A percentile compares a stretch with the other conserved stretches of the same genome.
These are phyloP conservation scores for Scrobipalpa atriplicella DNA, from an alignment of 2,888 invertebrate species.

Conservation along the genomic window DNA sequence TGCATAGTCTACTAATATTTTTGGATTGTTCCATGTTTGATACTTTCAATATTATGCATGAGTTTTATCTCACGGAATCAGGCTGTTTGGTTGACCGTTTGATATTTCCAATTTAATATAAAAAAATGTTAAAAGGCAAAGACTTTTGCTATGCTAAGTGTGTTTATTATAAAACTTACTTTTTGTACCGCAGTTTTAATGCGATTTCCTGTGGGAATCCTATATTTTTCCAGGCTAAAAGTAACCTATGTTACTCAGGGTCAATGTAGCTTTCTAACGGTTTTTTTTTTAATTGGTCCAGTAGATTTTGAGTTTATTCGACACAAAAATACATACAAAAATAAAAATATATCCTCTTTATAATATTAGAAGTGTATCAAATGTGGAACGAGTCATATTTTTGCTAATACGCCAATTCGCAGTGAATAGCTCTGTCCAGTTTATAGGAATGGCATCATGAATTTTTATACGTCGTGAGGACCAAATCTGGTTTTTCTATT, in stretches of 20 bases:
- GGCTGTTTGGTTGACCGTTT: not conserved
- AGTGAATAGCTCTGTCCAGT: slow-evolving; percentile 71
- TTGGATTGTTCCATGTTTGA: slow-evolving; percentile 49
- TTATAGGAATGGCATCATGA: slow-evolving; percentile 78
- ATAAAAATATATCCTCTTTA: not conserved
- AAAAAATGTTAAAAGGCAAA: not conserved
- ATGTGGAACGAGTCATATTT: slow-evolving; percentile 13
- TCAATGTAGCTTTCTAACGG: too few relatives aligned
- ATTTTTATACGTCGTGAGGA: slow-evolving; percentile 71
- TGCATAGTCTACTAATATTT: slow-evolving; percentile 78
- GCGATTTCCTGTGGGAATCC: too few relatives aligned
- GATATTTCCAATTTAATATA: not conserved
- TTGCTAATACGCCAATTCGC: slow-evolving; percentile 57
- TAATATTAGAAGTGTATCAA: slow-evolving; percentile 3
- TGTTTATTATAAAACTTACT: too few relatives aligned
- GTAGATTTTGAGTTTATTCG: too few relatives aligned
- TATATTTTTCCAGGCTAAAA: too few relatives aligned
- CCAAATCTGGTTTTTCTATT: slow-evolving; percentile 71
- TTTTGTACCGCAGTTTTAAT: too few relatives aligned
- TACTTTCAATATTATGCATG: not conserved
- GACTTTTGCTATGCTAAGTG: too few relatives aligned
- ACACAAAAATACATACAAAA: too few relatives aligned
- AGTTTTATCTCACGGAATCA: not conserved
- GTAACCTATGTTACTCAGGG: too few relatives aligned
- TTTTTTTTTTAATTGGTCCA: too few relatives aligned